phyloP scores from a whole-genome alignment of 1,140 invertebrate genomes.

The Drosophila nikananu region DNA sequence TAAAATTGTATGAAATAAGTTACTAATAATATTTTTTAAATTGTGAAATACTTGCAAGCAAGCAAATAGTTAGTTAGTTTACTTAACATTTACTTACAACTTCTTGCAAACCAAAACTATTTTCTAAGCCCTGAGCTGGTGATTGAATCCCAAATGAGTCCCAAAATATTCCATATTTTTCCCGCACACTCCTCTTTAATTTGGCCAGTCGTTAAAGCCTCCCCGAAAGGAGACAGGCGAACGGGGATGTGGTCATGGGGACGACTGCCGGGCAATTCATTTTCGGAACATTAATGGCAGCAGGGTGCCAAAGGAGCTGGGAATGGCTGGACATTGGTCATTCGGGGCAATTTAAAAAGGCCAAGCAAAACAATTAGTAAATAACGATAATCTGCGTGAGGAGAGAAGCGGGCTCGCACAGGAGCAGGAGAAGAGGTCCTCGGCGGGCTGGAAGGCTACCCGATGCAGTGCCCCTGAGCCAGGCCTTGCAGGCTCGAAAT shows the following conservation, averaged over 20 bases:
- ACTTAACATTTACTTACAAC: not conserved
- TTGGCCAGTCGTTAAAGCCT: constrained; percentile 8
- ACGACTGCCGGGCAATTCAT: constrained; percentile 49
- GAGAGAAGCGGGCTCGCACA: constrained; percentile 2
- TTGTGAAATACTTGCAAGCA: not conserved
- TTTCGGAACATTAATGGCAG: constrained; percentile 63
- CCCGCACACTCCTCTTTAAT: not conserved
- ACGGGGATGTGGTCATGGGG: not conserved
- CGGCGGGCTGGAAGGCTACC: constrained; percentile 24
- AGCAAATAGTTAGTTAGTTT: not conserved
- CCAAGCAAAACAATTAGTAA: constrained; percentile 61
- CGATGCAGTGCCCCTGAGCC: constrained; percentile 37
- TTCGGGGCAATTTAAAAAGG: constrained; percentile 57
- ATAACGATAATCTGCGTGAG: constrained; percentile 63
- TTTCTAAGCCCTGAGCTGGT: not conserved
- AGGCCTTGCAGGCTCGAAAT: not conserved
- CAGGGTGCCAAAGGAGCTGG: constrained; percentile 38
- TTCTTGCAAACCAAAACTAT: not conserved
- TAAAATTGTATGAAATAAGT: no score
- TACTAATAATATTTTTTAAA: not conserved
- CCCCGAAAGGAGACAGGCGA: not conserved
- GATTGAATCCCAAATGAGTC: accelerated
- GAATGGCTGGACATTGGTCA: constrained; percentile 46
- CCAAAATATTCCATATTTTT: constrained; percentile 1
- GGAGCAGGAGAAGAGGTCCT: not conserved